A percentile compares a stretch with the other conserved stretches of the same genome.
These are phyloP conservation scores for Casuarius casuarius DNA, from an alignment of 2,113 vertebrate species.

Conservation along the genomic window DNA sequence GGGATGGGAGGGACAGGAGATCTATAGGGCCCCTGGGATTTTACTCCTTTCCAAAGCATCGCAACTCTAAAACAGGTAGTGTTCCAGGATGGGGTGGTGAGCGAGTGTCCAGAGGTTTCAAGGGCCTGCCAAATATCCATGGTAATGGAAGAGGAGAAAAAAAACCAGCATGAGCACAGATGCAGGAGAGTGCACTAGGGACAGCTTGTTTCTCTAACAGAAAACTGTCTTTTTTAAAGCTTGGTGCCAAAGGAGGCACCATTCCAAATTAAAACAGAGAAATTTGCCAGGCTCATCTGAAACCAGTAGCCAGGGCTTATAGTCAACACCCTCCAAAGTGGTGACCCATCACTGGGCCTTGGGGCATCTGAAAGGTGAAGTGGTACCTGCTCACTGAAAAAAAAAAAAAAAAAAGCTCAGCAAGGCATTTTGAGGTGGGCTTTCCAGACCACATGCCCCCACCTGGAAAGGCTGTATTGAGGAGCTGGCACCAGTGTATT, in stretches of 20 bases:
- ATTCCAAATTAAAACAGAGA: slow-evolving; percentile 27
- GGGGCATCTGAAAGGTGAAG: neutral
- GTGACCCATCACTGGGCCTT: neutral
- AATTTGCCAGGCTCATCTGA: neutral
- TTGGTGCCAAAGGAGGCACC: slow-evolving; percentile 23
- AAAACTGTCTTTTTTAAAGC: slow-evolving; percentile 13
- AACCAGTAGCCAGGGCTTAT: neutral
- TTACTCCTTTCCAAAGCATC: slow-evolving; percentile 11
- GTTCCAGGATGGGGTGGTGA: neutral
- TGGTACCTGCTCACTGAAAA: neutral
- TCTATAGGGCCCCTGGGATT: neutral
- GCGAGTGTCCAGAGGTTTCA: neutral
- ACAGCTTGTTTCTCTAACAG: slow-evolving; percentile 12
- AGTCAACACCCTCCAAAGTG: neutral
- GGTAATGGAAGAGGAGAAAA: neutral
- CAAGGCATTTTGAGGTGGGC: neutral
- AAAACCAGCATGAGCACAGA: neutral
- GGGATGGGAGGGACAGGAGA: neutral
- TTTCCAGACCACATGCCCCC: neutral
- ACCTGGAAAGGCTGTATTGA: neutral
- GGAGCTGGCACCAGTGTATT: neutral
- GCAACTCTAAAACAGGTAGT: neutral
- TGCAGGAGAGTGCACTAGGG: neutral
- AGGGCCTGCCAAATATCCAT: neutral
- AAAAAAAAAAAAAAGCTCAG: neutral